Evolutionary conservation across 1,140 invertebrate genomes (phyloP).

Genomic region (Ceratoteleas bidentatus): DNA sequence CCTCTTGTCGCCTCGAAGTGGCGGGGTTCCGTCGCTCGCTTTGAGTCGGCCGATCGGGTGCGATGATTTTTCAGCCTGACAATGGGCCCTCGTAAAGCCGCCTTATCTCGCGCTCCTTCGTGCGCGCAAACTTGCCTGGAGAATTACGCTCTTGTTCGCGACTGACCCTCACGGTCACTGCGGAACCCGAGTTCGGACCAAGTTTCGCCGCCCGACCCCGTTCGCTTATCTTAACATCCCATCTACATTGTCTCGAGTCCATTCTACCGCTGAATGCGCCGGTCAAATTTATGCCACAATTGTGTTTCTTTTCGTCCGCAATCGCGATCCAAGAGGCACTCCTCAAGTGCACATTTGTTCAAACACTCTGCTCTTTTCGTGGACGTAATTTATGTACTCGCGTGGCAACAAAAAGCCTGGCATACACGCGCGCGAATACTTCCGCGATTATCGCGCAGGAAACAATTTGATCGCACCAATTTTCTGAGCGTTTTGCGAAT

Average conservation of each 20-base stretch:
- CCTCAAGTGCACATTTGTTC: slow-evolving; percentile 43
- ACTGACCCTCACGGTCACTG: slow-evolving; percentile 69
- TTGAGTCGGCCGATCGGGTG: too few relatives aligned
- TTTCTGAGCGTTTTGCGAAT: too few relatives aligned
- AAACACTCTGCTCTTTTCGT: slow-evolving; percentile 51
- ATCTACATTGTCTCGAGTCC: slow-evolving; percentile 79
- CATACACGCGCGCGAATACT: slow-evolving; percentile 41
- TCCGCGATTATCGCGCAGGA: slow-evolving; percentile 47
- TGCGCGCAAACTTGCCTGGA: slow-evolving; percentile 59
- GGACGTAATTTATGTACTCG: slow-evolving; percentile 50
- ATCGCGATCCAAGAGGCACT: slow-evolving; percentile 30
- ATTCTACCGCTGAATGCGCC: slow-evolving; percentile 54
- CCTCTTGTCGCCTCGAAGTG: too few relatives aligned
- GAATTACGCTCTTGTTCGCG: slow-evolving; percentile 70
- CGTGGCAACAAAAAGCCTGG: neutral
- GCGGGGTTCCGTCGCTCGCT: slow-evolving; percentile 20
- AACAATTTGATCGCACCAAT: slow-evolving; percentile 31
- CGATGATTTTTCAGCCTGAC: slow-evolving; percentile 47
- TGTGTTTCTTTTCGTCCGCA: slow-evolving; percentile 66
- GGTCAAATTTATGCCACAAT: slow-evolving; percentile 71
- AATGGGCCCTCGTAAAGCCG: slow-evolving; percentile 59
- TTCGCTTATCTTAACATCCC: slow-evolving; percentile 77
- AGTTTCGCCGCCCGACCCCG: slow-evolving; percentile 50
- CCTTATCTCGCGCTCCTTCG: slow-evolving; percentile 70
- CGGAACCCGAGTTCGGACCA: slow-evolving; percentile 44